phyloP scores from a whole-genome alignment of 2,888 invertebrate genomes.

The Myathropa florea region DNA sequence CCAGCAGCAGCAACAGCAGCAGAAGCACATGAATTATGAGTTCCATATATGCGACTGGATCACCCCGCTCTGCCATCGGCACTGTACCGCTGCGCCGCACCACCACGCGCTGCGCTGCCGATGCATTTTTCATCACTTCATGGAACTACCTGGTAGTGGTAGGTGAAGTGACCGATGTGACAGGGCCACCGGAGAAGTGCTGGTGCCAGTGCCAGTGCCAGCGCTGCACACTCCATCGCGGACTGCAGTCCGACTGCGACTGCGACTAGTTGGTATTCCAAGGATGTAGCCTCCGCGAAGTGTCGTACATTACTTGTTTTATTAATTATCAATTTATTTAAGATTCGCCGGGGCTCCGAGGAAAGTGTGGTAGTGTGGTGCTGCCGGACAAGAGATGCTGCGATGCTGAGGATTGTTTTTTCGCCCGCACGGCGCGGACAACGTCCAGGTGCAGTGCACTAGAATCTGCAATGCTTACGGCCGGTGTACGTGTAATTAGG shows the following conservation, averaged over 20 bases:
- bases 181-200: conserved; percentile 68
- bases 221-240: neutral
- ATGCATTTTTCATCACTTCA: conserved; percentile 68
- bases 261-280: conserved; percentile 74
- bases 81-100: conserved; percentile 3
- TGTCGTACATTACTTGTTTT: conserved; percentile 77
- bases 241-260: conserved; percentile 19
- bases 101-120: neutral
- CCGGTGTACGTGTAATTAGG: conserved; percentile 65
- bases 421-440: neutral
- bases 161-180: conserved; percentile 62
- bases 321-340: conserved; percentile 78
- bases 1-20: conserved; percentile 12
- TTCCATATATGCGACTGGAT: conserved; percentile 65
- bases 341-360: conserved; percentile 63
- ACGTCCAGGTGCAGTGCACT: conserved; percentile 37
- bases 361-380: conserved; percentile 43
- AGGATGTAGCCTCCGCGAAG: conserved; percentile 73
- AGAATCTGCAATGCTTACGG: conserved; percentile 56
- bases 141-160: conserved; percentile 55
- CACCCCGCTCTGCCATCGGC: conserved; percentile 11
- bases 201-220: neutral
- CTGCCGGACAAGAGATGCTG: conserved; percentile 26
- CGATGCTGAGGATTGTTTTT: conserved; percentile 19
- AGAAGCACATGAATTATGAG: conserved; percentile 65